Base-by-base conservation (phyloP, 2,113 vertebrate species). In the Cynopterus brachyotis region DNA sequence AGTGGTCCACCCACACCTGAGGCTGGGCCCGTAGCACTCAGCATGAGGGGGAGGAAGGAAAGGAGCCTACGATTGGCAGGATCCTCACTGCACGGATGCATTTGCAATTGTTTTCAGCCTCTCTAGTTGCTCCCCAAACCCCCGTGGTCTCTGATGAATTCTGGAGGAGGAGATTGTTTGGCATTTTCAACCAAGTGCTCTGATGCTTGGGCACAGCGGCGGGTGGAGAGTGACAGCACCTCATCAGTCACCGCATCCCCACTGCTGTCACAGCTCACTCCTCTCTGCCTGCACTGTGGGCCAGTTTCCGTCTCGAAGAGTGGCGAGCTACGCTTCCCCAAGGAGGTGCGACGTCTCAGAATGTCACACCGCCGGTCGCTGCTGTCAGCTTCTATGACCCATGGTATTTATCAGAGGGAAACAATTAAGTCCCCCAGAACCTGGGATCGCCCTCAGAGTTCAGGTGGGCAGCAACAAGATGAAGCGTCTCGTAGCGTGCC, bases 371-470 rank as follows among this genome's bases (percentile, higher is more conserved):
- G 37, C 90, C 72, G 32, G 45, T 79, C 59, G 80, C 47, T 26
- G 26, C 67, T 92, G 94, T 97, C 95, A 96, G 95, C 80, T 76
- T 90, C 90, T 62, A 91, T 20, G 92, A 70, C 60, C 90, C 2
- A 1, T 70, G 96, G 26, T 93, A 88, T 96, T 96, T 96, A 96
- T 97, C 97, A 97, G 67, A 90, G 78, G 72, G 81, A 89, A 94
- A 67, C 83, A 94, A 79, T 97, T 86, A 97, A 88, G 93, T 95
- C 32, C 53, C 85, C 66, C 35, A 45, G 78, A 97, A 70, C 59
- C 81, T 50, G 76, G 78, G 13, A 59, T 92, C 78, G 92, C 78
- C 72, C 26, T 70, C 9, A 0, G 82, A 59, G 47, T 40, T 87
- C 94, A 57, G 60, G 66, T 4, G 32, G 35, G n/a, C 24, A 66